Percentiles rank a stretch among this genome's conserved stretches.
Conservation (phyloP, 53 echinoderm and acorn worm species). For the Zoroaster sp. region DNA sequence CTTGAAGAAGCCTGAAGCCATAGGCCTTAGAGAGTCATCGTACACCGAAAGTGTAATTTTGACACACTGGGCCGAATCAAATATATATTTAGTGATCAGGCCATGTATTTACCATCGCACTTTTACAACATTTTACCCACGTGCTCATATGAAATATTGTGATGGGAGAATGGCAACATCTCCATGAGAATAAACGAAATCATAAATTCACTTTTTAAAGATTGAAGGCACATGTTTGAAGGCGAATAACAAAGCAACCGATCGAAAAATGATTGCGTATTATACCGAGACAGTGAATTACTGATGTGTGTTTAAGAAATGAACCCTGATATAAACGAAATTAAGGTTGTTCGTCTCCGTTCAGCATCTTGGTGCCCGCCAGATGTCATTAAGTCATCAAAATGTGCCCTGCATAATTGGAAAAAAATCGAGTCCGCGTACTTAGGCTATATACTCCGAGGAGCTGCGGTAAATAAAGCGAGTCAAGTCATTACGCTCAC, state of each 20-base stretch:
- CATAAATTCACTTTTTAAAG: neutral
- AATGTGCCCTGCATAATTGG: constrained; percentile 56
- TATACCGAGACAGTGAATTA: constrained; percentile 12
- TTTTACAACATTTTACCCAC: neutral
- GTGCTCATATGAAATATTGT: neutral
- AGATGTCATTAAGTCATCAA: constrained; percentile 64
- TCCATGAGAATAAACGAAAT: neutral
- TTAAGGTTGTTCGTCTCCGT: constrained; percentile 31
- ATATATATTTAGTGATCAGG: neutral
- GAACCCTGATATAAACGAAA: constrained; percentile 52
- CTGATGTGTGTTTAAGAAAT: constrained; percentile 60
- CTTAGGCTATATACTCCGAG: constrained; percentile 37
- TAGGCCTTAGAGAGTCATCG: neutral
- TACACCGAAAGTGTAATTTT: neutral
- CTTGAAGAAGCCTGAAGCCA: constrained; percentile 23
- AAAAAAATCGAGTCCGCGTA: constrained; percentile 59
- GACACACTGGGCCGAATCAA: neutral
- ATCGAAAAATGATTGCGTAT: constrained; percentile 20
- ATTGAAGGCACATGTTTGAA: neutral
- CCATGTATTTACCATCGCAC: neutral
- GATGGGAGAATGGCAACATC: neutral
- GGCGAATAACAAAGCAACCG: neutral
- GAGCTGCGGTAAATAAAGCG: constrained; percentile 58
- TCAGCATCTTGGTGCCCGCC: constrained; percentile 49
- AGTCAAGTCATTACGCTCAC: constrained; percentile 60